phyloP scores from a whole-genome alignment of 2,888 invertebrate species.

The Trichopoda pennipes region DNA sequence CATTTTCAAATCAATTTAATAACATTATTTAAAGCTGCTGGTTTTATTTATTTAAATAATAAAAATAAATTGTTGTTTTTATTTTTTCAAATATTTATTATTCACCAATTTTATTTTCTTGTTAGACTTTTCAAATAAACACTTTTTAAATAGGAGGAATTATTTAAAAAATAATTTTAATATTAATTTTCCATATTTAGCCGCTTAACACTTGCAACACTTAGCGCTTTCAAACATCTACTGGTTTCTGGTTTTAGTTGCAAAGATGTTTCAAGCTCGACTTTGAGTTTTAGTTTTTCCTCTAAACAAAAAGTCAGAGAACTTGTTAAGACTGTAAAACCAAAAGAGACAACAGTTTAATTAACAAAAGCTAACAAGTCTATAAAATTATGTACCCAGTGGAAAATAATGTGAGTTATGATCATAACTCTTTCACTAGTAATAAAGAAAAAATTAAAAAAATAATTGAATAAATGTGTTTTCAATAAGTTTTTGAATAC shows the following conservation, averaged over 20 bases:
- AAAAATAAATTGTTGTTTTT: background rate
- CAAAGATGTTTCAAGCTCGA: slow-evolving; percentile 61
- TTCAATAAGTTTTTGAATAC: too few relatives aligned
- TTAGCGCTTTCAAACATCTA: slow-evolving; percentile 75
- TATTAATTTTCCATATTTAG: slow-evolving; percentile 1
- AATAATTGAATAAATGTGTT: too few relatives aligned
- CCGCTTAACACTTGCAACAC: slow-evolving; percentile 73
- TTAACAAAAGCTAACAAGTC: slow-evolving; percentile 29
- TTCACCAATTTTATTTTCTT: slow-evolving; percentile 9
- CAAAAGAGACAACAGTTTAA: slow-evolving; percentile 50
- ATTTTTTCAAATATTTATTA: background rate
- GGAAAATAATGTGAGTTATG: slow-evolving; percentile 5
- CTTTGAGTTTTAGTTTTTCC: slow-evolving; percentile 52
- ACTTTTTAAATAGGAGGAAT: slow-evolving; percentile 3
- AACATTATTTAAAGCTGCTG: slow-evolving; percentile 9
- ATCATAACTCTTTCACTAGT: background rate
- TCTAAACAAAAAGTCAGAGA: slow-evolving; percentile 42
- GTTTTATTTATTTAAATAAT: background rate
- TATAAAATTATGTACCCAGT: slow-evolving; percentile 26
- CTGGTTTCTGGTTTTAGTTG: slow-evolving; percentile 70
- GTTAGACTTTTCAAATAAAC: slow-evolving; percentile 11
- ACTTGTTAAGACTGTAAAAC: slow-evolving; percentile 48
- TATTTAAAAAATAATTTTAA: slow-evolving; percentile 21
- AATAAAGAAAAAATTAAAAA: background rate
- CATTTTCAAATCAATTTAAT: slow-evolving; percentile 37